Percentiles rank a stretch among this genome's conserved stretches.
These are phyloP conservation scores for Sphaerophoria rueppellii DNA, from an alignment of 2,888 invertebrate genomes.

Conservation along the genomic window DNA sequence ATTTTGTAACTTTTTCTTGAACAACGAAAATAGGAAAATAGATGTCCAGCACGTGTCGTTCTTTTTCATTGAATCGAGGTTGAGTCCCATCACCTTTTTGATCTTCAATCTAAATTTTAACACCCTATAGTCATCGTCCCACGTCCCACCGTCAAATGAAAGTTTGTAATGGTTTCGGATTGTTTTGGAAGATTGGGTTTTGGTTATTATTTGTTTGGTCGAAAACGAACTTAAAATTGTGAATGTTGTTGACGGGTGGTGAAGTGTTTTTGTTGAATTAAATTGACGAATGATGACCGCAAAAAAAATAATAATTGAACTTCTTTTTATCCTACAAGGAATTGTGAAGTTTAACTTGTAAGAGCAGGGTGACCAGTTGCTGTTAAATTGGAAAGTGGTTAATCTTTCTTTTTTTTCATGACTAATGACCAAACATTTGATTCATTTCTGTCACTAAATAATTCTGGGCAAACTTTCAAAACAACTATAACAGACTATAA, in stretches of 20 bases:
- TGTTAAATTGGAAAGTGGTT: not conserved
- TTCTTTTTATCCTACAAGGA: slow-evolving; percentile 29
- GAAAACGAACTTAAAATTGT: slow-evolving; percentile 28
- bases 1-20: slow-evolving; percentile 55
- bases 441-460: too few relatives aligned
- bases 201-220: not conserved
- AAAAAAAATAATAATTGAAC: slow-evolving; percentile 33
- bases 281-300: slow-evolving; percentile 63
- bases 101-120: slow-evolving; percentile 12
- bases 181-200: slow-evolving; percentile 39
- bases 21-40: slow-evolving; percentile 20
- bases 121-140: slow-evolving; percentile 3
- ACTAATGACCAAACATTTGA: too few relatives aligned
- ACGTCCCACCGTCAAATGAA: not conserved
- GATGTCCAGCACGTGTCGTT: slow-evolving; percentile 72
- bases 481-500: not conserved
- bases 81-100: slow-evolving; percentile 53
- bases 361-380: not conserved
- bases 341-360: not conserved
- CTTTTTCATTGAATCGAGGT: slow-evolving; percentile 46
- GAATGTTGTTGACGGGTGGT: slow-evolving; percentile 56
- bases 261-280: slow-evolving; percentile 39
- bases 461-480: not conserved
- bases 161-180: slow-evolving; percentile 31
- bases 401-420: too few relatives aligned